A percentile compares a stretch with the other conserved stretches of the same genome.
phyloP scores from a whole-genome alignment of 2,113 vertebrate species.

The Corythoichthys haematopterus region DNA sequence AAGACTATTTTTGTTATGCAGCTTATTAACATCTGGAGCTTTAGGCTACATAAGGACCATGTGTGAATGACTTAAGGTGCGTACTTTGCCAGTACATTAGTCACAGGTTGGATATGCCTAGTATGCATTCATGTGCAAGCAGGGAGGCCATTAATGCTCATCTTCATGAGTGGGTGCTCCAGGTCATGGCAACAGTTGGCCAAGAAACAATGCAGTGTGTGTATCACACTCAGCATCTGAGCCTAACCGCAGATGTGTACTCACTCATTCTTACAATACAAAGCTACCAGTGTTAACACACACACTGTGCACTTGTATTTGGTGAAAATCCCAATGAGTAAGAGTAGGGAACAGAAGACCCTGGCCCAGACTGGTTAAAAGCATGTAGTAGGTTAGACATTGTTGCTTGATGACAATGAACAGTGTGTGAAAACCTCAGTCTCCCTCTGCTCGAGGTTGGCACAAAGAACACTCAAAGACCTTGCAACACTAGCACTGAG shows the following conservation, averaged over 20 bases:
- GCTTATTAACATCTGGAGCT: slow-evolving; percentile 1
- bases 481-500: slow-evolving; percentile 53
- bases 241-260: slow-evolving; percentile 9
- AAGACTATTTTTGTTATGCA: slow-evolving; percentile 3
- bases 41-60: slow-evolving; percentile 17
- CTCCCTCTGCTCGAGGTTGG: slow-evolving; percentile 50
- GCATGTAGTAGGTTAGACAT: slow-evolving; percentile 23
- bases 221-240: slow-evolving; percentile 12
- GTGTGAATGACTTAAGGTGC: not conserved
- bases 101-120: slow-evolving; percentile 30
- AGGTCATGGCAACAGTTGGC: slow-evolving; percentile 22
- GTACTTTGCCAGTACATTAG: slow-evolving; percentile 14
- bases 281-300: slow-evolving; percentile 11
- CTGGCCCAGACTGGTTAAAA: slow-evolving; percentile 17
- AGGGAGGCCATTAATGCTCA: slow-evolving; percentile 22
- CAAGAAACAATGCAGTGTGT: slow-evolving; percentile 35
- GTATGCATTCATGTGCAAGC: not conserved
- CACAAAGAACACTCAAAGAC: slow-evolving; percentile 43
- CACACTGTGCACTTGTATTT: slow-evolving; percentile 9
- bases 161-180: slow-evolving; percentile 41
- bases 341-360: slow-evolving; percentile 7
- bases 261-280: slow-evolving; percentile 13
- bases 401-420: slow-evolving; percentile 39
- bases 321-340: slow-evolving; percentile 18
- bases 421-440: slow-evolving; percentile 38